Conservation (phyloP, 2,888 invertebrate genomes). For the Apamea monoglypha region DNA sequence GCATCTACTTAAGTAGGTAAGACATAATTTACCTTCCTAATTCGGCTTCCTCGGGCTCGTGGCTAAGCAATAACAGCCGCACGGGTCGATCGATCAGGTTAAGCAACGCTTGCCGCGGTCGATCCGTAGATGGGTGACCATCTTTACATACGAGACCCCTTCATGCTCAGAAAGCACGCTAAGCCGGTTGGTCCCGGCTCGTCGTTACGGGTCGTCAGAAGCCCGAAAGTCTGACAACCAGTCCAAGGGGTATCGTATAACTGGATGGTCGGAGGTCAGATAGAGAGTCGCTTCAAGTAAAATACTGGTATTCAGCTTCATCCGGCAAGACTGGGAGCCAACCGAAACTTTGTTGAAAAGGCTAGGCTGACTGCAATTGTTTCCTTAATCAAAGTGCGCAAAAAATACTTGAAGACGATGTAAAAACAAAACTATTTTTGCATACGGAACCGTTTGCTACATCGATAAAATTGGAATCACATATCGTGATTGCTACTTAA, state of each 20-base stretch:
- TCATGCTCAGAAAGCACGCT: neutral
- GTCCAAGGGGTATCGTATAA: neutral
- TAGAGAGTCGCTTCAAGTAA: neutral
- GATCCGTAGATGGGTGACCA: neutral
- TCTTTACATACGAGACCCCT: neutral
- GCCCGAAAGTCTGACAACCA: no score
- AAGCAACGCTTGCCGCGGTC: neutral
- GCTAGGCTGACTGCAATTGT: neutral
- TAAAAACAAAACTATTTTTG: slow-evolving; percentile 32
- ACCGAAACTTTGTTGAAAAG: neutral
- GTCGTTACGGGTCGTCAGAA: neutral
- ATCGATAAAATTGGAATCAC: slow-evolving; percentile 77
- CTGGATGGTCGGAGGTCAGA: neutral
- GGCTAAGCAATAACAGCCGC: no score
- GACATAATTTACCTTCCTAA: neutral
- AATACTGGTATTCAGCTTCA: neutral
- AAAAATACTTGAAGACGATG: neutral
- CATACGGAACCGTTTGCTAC: slow-evolving; percentile 55
- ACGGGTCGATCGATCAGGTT: no score
- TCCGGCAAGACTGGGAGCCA: neutral
- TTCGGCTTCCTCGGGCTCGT: slow-evolving; percentile 4
- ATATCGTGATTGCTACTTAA: slow-evolving; percentile 86
- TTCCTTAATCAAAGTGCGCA: slow-evolving; percentile 4
- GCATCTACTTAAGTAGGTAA: neutral
- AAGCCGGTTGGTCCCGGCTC: neutral